Conservation (phyloP, 1,140 invertebrate species). For the Anastrepha ludens region DNA sequence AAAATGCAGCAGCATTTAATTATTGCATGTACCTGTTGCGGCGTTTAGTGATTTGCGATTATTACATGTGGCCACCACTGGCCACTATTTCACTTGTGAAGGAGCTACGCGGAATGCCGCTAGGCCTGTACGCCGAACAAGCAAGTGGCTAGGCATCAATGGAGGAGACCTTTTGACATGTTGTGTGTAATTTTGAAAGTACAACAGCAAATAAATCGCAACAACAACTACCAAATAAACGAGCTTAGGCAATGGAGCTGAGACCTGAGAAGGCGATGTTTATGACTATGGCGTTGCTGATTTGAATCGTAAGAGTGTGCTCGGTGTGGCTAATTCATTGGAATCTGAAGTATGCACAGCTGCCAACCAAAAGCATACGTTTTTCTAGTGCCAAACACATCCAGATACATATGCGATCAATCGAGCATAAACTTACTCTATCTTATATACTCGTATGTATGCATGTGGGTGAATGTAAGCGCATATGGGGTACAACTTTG, state of each 20-base stretch:
- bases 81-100: constrained; percentile 27
- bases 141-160: constrained; percentile 36
- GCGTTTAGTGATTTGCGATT: constrained; percentile 52
- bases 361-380: constrained; percentile 22
- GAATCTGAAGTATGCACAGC: constrained; percentile 42
- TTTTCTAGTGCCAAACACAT: not conserved
- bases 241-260: not conserved
- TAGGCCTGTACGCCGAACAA: not conserved
- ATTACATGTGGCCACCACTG: constrained; percentile 34
- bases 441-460: no score
- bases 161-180: constrained; percentile 47
- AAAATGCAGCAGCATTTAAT: constrained; percentile 26
- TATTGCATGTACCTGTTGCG: constrained; percentile 51
- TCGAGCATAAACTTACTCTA: no score
- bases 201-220: not conserved
- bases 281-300: constrained; percentile 16
- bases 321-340: constrained; percentile 32
- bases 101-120: constrained; percentile 39
- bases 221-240: constrained; percentile 1
- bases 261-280: constrained; percentile 2
- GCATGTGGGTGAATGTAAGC: no score
- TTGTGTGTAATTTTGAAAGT: constrained; percentile 51
- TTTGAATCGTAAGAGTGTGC: constrained; percentile 33
- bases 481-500: no score
- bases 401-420: no score